phyloP scores from a whole-genome alignment of 2,113 vertebrate species.

The Chaetorhynchus papuensis region DNA sequence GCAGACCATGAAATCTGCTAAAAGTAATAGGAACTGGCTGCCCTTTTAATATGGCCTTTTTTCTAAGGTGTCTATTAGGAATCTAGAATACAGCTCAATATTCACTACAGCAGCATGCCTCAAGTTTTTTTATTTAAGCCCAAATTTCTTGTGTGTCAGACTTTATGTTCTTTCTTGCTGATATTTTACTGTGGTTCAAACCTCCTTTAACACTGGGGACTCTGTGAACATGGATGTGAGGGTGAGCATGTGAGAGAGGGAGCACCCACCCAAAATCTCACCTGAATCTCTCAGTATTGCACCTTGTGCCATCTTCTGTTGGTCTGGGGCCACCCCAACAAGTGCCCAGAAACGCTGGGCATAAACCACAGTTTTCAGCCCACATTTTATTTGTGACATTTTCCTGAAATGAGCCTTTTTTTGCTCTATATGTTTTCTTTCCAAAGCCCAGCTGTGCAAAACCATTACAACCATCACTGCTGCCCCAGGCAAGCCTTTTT shows the following conservation, averaged over 20 bases:
- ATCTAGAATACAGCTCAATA: not conserved
- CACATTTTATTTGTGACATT: not conserved
- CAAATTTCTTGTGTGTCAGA: not conserved
- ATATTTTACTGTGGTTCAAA: not conserved
- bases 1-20: slow-evolving; percentile 7
- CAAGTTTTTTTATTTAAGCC: not conserved
- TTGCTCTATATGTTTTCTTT: not conserved
- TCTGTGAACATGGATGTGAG: fast-evolving
- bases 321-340: too few relatives aligned
- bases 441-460: not conserved
- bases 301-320: not conserved
- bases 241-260: not conserved
- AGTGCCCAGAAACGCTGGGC: not conserved
- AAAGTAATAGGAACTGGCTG: not conserved
- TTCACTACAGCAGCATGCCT: not conserved
- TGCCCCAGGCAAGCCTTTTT: not conserved
- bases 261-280: not conserved
- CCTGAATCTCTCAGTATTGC: fast-evolving
- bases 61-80: not conserved
- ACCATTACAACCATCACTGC: not conserved
- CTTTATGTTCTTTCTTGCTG: not conserved
- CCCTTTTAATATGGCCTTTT: not conserved
- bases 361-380: not conserved
- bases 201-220: too few relatives aligned
- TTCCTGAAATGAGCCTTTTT: not conserved